These are phyloP conservation scores for Drosophila infuscata DNA, from an alignment of 2,888 invertebrate species.

Conservation along the genomic window DNA sequence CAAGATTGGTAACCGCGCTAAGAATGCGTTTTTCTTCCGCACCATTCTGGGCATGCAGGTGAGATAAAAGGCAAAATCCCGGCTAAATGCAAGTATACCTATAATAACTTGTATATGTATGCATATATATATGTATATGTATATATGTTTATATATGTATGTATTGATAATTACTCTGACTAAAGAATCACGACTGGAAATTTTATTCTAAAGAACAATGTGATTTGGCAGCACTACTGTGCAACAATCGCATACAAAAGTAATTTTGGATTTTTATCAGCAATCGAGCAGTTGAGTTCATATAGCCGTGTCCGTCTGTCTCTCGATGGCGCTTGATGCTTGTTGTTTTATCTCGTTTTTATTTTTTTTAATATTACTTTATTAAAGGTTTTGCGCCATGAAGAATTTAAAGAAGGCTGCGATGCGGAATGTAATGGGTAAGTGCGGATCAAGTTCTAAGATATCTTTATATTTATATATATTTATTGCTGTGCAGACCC, in stretches of 20 bases:
- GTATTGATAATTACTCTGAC: constrained; percentile 9
- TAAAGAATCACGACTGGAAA: not conserved
- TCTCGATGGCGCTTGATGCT: not conserved
- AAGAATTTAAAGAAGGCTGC: constrained; percentile 98
- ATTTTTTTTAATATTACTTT: not conserved
- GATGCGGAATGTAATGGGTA: constrained; percentile 99
- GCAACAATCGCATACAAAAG: not conserved
- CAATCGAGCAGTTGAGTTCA: not conserved
- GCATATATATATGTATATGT: not conserved
- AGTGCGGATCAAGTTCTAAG: constrained; percentile 40
- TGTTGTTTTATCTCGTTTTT: not conserved
- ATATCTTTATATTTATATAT: not conserved
- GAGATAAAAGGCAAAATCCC: constrained; percentile 67
- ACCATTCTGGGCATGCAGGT: constrained; percentile 98
- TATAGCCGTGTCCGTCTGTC: not conserved
- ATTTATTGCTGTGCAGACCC: constrained; percentile 87
- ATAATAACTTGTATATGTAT: not conserved
- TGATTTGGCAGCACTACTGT: constrained; percentile 23
- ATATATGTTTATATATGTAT: not conserved
- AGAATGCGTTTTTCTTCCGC: constrained; percentile 94
- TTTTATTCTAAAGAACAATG: constrained; percentile 34
- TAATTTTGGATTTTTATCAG: constrained; percentile 16
- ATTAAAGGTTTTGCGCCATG: constrained; percentile 94
- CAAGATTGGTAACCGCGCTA: constrained; percentile 95
- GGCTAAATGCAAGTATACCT: constrained; percentile 3